Conservation (phyloP, 2,113 vertebrate genomes). For the Acrocephalus kingi region DNA sequence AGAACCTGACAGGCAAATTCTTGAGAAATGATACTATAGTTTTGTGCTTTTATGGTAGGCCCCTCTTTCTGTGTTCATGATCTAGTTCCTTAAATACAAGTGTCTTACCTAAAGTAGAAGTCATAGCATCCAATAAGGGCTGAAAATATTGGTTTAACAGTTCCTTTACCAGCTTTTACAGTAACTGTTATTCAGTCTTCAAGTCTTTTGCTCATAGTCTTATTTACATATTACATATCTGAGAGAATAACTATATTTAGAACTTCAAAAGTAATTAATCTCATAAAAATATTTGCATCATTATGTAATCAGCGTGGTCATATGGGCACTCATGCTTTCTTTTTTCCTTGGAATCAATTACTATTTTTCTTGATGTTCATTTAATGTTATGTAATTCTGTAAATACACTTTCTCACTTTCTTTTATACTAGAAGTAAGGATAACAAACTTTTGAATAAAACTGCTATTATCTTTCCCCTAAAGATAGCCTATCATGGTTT, state of each 20-base stretch:
- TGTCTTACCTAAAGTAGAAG: background rate
- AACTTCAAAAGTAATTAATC: background rate
- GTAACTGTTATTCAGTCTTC: background rate
- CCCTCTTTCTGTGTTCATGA: background rate
- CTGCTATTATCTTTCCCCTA: background rate
- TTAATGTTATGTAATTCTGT: background rate
- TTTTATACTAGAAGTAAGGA: background rate
- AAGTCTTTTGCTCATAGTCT: background rate
- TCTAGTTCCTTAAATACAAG: background rate
- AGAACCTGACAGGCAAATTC: background rate
- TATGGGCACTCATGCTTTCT: background rate
- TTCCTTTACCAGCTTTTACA: background rate
- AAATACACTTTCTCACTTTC: background rate
- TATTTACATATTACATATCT: background rate
- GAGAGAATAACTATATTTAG: background rate
- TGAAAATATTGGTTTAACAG: background rate
- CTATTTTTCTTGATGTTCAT: background rate
- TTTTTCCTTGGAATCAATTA: background rate
- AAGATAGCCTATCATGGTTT: background rate
- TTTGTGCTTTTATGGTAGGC: rapidly evolving
- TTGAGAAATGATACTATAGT: background rate
- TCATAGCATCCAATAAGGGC: background rate
- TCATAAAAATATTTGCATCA: background rate
- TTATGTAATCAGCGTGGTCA: background rate
- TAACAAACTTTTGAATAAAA: background rate